Percentiles rank a stretch among this genome's conserved stretches.
phyloP scores from a whole-genome alignment of 2,113 vertebrate genomes.

The Neotoma lepida region DNA sequence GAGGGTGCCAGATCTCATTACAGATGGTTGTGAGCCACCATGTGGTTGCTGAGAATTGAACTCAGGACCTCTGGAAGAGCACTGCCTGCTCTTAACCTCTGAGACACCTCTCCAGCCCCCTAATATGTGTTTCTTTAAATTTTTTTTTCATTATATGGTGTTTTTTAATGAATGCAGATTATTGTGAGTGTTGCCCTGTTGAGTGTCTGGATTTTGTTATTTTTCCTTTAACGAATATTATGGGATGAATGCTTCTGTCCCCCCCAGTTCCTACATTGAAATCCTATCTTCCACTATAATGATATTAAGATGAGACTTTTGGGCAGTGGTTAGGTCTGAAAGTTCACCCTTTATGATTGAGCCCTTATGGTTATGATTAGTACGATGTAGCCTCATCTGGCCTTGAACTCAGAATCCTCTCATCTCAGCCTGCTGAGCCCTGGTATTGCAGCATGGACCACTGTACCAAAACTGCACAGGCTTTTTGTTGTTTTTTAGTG shows the following conservation, averaged over 20 bases:
- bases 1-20: too few relatives aligned
- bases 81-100: too few relatives aligned
- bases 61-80: too few relatives aligned
- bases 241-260: background rate
- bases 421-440: background rate
- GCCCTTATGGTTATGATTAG: background rate
- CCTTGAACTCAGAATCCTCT: background rate
- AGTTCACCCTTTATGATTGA: background rate
- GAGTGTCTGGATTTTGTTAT: background rate
- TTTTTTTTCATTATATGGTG: background rate
- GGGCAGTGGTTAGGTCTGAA: background rate
- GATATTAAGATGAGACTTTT: background rate
- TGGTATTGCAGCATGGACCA: background rate
- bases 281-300: background rate
- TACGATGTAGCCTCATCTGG: background rate
- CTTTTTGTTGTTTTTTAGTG: background rate
- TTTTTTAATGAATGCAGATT: background rate
- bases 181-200: background rate
- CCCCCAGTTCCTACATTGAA: background rate
- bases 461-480: background rate
- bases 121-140: background rate
- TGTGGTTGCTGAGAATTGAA: too few relatives aligned
- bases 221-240: background rate
- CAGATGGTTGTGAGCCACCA: too few relatives aligned
- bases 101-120: too few relatives aligned